These are phyloP conservation scores for Lordiphosa fenestrarum DNA, from an alignment of 2,888 invertebrate species.

Conservation along the genomic window DNA sequence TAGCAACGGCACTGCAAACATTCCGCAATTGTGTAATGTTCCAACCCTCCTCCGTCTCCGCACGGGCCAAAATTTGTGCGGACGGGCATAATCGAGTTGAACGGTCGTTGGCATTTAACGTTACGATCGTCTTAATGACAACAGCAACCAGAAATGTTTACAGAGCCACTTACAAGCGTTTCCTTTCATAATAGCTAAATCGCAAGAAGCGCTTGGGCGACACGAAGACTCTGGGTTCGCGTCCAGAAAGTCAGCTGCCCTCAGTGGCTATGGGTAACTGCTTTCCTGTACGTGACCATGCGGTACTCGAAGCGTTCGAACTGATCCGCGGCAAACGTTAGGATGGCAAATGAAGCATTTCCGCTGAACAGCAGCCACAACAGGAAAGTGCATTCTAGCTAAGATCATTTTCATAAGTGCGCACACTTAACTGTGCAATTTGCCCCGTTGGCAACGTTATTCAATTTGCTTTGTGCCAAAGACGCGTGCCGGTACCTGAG, in stretches of 20 bases:
- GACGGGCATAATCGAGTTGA: constrained; percentile 5
- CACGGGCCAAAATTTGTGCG: not conserved
- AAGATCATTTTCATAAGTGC: constrained; percentile 43
- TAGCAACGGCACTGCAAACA: constrained; percentile 1
- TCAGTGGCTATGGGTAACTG: too few species aligned
- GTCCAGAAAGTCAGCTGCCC: not conserved
- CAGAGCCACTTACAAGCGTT: constrained; percentile 10
- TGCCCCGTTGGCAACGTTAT: constrained; percentile 28
- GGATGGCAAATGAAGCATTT: constrained; percentile 36
- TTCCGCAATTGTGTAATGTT: constrained; percentile 8
- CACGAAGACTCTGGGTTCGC: not conserved
- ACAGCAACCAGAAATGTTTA: constrained; percentile 12
- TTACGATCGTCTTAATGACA: constrained; percentile 17
- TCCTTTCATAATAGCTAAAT: constrained; percentile 11
- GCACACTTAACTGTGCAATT: constrained; percentile 37
- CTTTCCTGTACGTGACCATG: constrained; percentile 1
- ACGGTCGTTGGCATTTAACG: constrained; percentile 6
- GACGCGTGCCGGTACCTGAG: constrained; percentile 1
- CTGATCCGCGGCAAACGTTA: constrained; percentile 26
- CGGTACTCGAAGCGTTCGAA: constrained; percentile 14
- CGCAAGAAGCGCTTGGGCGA: constrained; percentile 5
- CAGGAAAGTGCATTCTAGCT: constrained; percentile 27
- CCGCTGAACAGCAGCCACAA: constrained; percentile 34
- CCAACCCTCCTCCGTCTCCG: not conserved
- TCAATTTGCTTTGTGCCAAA: constrained; percentile 6